These are phyloP conservation scores for Akabosia matsudoensis DNA, from an alignment of 1,140 invertebrate genomes.

Conservation along the genomic window DNA sequence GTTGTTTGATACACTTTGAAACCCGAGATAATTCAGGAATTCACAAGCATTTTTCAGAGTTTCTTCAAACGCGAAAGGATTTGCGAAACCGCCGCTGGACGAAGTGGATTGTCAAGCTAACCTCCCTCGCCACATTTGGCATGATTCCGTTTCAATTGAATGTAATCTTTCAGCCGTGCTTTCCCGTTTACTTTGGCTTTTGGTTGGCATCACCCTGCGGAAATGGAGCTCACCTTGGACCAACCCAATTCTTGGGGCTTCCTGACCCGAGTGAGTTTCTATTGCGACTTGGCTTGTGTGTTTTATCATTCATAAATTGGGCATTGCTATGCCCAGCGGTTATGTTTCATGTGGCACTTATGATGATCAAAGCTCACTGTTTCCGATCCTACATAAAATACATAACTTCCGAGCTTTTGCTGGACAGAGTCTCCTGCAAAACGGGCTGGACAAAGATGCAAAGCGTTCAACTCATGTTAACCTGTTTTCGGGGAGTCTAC, in stretches of 20 bases:
- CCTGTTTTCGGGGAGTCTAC: neutral
- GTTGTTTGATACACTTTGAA: neutral
- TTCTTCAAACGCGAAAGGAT: neutral
- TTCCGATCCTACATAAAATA: neutral
- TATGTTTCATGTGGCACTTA: neutral
- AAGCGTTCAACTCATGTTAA: neutral
- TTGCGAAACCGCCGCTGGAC: neutral
- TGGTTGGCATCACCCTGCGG: neutral
- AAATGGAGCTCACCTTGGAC: neutral
- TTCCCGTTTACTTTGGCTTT: conserved; percentile 6
- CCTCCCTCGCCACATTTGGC: neutral
- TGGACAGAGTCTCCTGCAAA: too few relatives aligned
- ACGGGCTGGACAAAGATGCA: neutral
- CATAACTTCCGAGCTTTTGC: neutral
- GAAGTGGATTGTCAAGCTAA: neutral
- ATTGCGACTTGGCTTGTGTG: neutral
- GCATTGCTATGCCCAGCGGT: neutral
- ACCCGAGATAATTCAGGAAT: neutral
- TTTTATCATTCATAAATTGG: neutral
- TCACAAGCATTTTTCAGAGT: too few relatives aligned
- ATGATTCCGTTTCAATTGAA: neutral
- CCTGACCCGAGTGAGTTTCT: neutral
- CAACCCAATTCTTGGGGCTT: neutral
- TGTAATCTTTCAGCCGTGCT: neutral
- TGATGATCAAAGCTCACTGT: neutral